A percentile compares a stretch with the other conserved stretches of the same genome.
These are phyloP conservation scores for Aythya baeri DNA, from an alignment of 2,113 vertebrate genomes.

Conservation along the genomic window DNA sequence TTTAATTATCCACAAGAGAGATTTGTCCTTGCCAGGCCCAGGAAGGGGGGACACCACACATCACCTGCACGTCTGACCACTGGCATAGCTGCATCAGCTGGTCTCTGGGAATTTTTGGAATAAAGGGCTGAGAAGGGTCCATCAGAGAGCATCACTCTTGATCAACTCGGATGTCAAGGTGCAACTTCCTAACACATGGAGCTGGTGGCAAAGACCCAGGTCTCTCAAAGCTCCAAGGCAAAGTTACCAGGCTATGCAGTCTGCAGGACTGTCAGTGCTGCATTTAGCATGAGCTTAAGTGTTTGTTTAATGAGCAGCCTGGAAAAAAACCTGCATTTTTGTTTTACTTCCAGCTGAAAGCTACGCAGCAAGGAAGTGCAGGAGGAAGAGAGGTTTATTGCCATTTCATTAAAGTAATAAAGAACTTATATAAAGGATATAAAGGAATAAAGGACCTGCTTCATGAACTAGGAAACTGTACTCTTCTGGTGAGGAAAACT, in stretches of 20 bases:
- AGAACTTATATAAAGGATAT: not conserved
- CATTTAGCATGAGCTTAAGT: not conserved
- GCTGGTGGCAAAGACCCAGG: not conserved
- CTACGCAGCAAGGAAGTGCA: not conserved
- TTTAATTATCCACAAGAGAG: not conserved
- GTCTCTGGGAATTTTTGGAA: not conserved
- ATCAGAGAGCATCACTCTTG: not conserved
- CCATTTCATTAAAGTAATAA: not conserved
- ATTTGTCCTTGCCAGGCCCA: not conserved
- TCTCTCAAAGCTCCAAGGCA: not conserved
- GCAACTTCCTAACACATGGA: not conserved
- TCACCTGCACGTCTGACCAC: not conserved
- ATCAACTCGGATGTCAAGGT: not conserved
- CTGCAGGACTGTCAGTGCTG: not conserved
- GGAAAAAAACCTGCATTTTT: not conserved
- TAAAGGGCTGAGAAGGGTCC: fast-evolving
- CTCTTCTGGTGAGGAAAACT: not conserved
- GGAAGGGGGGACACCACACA: not conserved
- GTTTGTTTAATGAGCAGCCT: not conserved
- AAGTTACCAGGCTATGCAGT: not conserved
- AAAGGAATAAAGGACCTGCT: not conserved
- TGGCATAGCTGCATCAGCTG: fast-evolving
- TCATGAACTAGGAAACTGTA: not conserved
- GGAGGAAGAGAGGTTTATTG: not conserved
- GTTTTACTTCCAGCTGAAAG: not conserved